Evolutionary conservation across 1,140 invertebrate species (phyloP).

Genomic region (Lepidurus packardi): DNA sequence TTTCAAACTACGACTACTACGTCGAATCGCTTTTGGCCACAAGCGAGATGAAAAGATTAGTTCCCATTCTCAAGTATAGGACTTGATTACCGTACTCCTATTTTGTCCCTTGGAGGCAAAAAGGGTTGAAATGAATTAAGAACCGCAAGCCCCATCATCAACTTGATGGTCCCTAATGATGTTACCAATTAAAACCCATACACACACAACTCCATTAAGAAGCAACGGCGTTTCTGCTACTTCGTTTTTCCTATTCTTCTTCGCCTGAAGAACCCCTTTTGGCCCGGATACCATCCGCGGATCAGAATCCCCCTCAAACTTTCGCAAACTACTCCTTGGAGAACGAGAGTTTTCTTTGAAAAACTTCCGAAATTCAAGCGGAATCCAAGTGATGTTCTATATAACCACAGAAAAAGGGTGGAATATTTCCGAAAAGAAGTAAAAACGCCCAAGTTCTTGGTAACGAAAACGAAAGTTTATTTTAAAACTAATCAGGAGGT

Average conservation of each 20-base stretch:
- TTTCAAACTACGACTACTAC: background rate
- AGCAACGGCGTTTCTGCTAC: background rate
- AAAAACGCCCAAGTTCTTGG: no score
- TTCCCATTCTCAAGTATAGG: background rate
- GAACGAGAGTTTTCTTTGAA: background rate
- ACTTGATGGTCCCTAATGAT: slow-evolving; percentile 15
- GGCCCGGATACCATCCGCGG: background rate
- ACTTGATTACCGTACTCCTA: background rate
- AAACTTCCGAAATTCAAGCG: background rate
- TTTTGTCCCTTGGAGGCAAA: background rate
- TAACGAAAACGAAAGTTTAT: no score
- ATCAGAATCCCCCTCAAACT: background rate
- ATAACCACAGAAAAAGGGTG: background rate
- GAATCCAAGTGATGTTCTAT: background rate
- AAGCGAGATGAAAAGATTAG: slow-evolving; percentile 19
- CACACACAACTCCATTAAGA: slow-evolving; percentile 9
- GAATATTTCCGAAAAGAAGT: background rate
- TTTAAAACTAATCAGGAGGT: no score
- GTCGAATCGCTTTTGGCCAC: background rate
- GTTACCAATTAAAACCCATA: slow-evolving; percentile 11
- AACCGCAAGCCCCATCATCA: background rate
- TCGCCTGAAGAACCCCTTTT: background rate
- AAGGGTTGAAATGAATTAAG: background rate
- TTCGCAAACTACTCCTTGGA: background rate
- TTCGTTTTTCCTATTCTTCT: background rate